phyloP scores from a whole-genome alignment of 2,113 vertebrate genomes.

The Hymenochirus boettgeri region DNA sequence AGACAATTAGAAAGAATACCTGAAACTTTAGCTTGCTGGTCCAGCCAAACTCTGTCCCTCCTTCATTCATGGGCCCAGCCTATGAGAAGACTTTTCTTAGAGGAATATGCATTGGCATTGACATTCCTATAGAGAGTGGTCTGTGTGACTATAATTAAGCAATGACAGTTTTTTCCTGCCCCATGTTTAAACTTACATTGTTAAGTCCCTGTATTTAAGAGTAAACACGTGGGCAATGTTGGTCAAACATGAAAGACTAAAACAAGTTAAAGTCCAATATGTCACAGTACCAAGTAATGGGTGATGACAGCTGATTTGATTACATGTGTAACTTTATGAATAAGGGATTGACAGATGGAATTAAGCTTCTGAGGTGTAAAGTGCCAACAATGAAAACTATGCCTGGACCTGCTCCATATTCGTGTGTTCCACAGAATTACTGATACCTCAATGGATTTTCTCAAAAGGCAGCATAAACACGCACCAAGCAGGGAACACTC shows the following conservation, averaged over 20 bases:
- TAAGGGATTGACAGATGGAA: slow-evolving; percentile 26
- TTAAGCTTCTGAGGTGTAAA: slow-evolving; percentile 27
- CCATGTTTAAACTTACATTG: too few species aligned
- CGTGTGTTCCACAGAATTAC: slow-evolving; percentile 21
- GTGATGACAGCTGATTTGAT: slow-evolving; percentile 11
- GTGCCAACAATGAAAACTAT: neutral
- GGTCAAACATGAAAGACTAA: neutral
- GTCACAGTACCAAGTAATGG: slow-evolving; percentile 3
- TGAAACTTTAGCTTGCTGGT: too few species aligned
- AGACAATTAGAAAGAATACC: too few species aligned
- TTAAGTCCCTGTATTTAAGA: too few species aligned
- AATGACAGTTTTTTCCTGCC: too few species aligned
- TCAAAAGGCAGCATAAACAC: slow-evolving; percentile 31
- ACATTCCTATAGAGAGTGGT: too few species aligned
- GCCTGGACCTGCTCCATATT: neutral
- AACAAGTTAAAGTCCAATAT: neutral
- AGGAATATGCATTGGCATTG: too few species aligned
- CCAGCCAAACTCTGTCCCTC: too few species aligned
- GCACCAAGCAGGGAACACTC: slow-evolving; percentile 11
- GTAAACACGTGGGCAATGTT: too few species aligned
- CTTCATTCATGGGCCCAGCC: too few species aligned
- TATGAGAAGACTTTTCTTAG: too few species aligned
- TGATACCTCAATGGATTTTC: slow-evolving; percentile 10
- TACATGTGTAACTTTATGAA: slow-evolving; percentile 12
- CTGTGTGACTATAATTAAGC: too few species aligned